Evolutionary conservation across 2,888 invertebrate species (phyloP).

Genomic region (Oxystoma pomonae): DNA sequence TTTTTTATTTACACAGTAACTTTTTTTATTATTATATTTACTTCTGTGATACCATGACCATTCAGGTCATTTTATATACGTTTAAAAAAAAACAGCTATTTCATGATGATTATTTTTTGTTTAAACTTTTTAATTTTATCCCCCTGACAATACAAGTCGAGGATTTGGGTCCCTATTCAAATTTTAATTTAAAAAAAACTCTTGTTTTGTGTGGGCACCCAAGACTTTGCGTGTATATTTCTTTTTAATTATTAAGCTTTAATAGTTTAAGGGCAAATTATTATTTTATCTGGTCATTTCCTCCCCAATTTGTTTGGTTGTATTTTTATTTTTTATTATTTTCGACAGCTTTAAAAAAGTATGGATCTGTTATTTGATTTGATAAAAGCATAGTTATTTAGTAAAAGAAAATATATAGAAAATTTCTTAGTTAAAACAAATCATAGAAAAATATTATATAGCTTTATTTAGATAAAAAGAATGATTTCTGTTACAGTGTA

Average conservation of each 20-base stretch:
- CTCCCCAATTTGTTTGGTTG: not conserved
- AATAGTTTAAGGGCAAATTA: not conserved
- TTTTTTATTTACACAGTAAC: constrained; percentile 7
- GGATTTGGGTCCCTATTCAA: no score
- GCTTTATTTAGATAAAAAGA: not conserved
- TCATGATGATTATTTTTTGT: constrained; percentile 24
- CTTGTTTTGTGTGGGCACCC: no score
- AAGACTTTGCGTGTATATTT: not conserved
- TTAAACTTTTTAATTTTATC: constrained; percentile 22
- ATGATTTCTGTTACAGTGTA: not conserved
- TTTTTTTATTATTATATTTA: constrained; percentile 25
- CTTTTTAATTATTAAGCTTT: not conserved
- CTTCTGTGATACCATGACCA: constrained; percentile 40
- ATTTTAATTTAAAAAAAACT: no score
- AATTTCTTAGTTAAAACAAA: not conserved
- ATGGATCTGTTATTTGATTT: not conserved
- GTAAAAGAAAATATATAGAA: not conserved
- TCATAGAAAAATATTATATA: no score
- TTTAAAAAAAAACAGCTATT: constrained; percentile 11
- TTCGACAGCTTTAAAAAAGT: not conserved
- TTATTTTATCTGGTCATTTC: constrained; percentile 1
- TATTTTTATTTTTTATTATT: not conserved
- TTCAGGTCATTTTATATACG: not conserved
- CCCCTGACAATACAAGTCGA: no score
- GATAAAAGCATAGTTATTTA: no score